Evolutionary conservation across 1,140 invertebrate genomes (phyloP).

Genomic region (Callitettix versicolor): DNA sequence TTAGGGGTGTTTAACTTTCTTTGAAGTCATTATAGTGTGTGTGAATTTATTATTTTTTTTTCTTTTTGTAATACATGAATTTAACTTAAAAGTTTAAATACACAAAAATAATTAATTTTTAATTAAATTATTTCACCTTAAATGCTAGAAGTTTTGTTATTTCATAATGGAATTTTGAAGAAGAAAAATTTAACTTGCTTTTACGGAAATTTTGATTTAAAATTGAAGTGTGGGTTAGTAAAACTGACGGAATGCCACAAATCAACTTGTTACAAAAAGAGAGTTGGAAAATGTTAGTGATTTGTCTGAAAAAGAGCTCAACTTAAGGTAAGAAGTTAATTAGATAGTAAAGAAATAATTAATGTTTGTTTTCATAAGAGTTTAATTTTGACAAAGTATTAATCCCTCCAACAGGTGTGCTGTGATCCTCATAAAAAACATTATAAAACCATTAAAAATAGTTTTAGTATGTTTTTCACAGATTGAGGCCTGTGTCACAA

Average conservation of each 20-base stretch:
- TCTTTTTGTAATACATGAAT: not conserved
- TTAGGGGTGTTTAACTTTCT: not conserved
- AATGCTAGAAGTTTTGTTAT: not conserved
- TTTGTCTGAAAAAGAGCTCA: not conserved
- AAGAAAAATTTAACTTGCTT: too few relatives aligned
- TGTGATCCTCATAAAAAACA: constrained; percentile 6
- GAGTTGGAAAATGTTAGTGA: too few relatives aligned
- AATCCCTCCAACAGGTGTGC: constrained; percentile 1
- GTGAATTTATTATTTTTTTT: not conserved
- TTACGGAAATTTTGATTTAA: not conserved
- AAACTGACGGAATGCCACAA: not conserved
- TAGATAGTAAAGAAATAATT: too few relatives aligned
- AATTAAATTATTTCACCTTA: not conserved
- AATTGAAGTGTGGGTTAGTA: not conserved
- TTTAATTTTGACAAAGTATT: not conserved
- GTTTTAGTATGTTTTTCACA: too few relatives aligned
- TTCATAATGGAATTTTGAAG: too few relatives aligned
- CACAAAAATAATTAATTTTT: not conserved
- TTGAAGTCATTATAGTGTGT: too few relatives aligned
- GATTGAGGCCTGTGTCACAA: too few relatives aligned
- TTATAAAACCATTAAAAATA: not conserved
- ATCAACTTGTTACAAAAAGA: too few relatives aligned
- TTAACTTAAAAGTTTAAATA: not conserved
- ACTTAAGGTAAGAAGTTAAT: not conserved
- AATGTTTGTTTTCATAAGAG: not conserved